Evolutionary conservation across 64 coral and sea anemone genomes (phyloP).

Genomic region (Stichodactyla mertensii): DNA sequence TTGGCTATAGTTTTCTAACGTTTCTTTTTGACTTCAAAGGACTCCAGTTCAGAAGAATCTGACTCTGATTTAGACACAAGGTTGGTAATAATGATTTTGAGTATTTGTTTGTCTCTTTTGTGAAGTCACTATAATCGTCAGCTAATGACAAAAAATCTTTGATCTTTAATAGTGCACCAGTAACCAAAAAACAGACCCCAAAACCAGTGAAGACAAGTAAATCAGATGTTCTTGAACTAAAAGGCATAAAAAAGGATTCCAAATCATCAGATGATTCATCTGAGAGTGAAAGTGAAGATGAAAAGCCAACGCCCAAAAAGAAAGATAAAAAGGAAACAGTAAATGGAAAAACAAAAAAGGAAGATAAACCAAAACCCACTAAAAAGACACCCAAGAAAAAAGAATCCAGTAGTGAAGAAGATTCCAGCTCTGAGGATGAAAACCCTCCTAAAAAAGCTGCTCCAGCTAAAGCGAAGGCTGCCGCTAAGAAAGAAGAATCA

Average conservation of each 20-base stretch:
- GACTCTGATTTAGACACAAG: slow-evolving; percentile 9
- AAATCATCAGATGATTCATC: slow-evolving; percentile 1
- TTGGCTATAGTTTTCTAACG: background rate
- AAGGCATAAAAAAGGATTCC: background rate
- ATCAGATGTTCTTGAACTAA: slow-evolving; percentile 26
- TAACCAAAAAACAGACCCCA: background rate
- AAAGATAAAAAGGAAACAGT: background rate
- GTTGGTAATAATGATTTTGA: background rate
- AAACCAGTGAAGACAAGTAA: background rate
- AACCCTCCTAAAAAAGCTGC: slow-evolving; percentile 4
- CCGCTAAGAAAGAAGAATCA: background rate
- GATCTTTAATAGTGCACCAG: background rate
- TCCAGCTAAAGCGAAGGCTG: background rate
- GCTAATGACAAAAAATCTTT: background rate
- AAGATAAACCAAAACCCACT: background rate
- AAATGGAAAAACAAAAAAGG: background rate
- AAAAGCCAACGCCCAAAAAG: slow-evolving; percentile 12
- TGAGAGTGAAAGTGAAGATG: slow-evolving; percentile 27
- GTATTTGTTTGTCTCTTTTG: background rate
- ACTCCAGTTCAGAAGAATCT: slow-evolving; percentile 13
- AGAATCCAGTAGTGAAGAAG: slow-evolving; percentile 14
- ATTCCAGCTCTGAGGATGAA: slow-evolving; percentile 4
- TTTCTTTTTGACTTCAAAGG: background rate
- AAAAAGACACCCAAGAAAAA: background rate
- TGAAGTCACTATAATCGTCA: background rate